Evolutionary conservation across 2,888 invertebrate species (phyloP), one percentile per base, ranked within the genome.

Genomic region (Amorpha juglandis): DNA sequence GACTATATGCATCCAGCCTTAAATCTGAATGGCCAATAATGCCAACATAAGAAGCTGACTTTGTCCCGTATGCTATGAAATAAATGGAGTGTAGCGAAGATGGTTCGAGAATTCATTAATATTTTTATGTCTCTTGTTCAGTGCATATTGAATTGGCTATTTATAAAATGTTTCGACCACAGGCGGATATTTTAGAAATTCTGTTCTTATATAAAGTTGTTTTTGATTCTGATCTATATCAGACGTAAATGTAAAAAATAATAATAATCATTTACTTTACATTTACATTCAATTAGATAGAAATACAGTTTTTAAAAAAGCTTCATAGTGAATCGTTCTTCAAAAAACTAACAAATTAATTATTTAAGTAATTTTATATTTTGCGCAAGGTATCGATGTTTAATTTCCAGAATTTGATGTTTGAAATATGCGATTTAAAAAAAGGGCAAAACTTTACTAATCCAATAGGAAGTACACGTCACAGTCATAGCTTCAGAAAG

Each of bases 31-130:
- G 55, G 55, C 47, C 58, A 55, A 64, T 64, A 64, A 55, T 47
- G 50, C 38, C 38, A 53, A 47, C 47, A 55, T 64, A 55, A 64
- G 33, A 38, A 58, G 47, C 64, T 48, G 14, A 55, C 35, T 64
- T 58, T 58, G 58, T 64, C 47, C 50, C 64, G 47, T 64, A 48
- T 42, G 47, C 19, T 48, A 50, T 33, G 48, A 14, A 48, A 35
- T 64, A 58, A 64, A 64, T 58, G 64, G 38, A 58, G 35, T 21
- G 64, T 48, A 48, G 35, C 55, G 58, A 64, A 47, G 64, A 64
- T 38, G 48, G 42, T 19, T 12, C 6, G 19, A 19, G 19, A 35
- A 55, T 58, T 65, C 58, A 65, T 65, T 65, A 55, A 58, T 58
- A 65, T 58, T 58, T 58, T 58, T 42, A 58, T 58, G 42, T 42